phyloP scores from a whole-genome alignment of 2,888 invertebrate genomes.

The Coleophora flavipennella region DNA sequence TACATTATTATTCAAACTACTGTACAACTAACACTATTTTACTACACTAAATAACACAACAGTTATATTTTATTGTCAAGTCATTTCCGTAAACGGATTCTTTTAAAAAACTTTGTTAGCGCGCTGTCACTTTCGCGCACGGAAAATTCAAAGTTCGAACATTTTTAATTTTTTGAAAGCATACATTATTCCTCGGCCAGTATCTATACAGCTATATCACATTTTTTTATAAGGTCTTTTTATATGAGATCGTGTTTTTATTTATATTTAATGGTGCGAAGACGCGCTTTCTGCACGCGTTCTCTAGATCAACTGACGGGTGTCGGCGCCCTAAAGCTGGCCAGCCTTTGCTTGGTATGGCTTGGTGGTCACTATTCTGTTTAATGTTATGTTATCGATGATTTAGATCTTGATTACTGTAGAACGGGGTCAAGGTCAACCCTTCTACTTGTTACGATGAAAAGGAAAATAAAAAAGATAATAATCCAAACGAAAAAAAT shows the following conservation, averaged over 20 bases:
- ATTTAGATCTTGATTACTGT: slow-evolving; percentile 60
- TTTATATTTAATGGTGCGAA: not conserved
- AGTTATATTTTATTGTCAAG: slow-evolving; percentile 21
- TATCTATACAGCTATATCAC: slow-evolving; percentile 25
- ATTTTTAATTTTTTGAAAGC: slow-evolving; percentile 3
- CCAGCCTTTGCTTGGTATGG: slow-evolving; percentile 14
- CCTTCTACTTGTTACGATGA: slow-evolving; percentile 20
- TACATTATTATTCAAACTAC: slow-evolving; percentile 7
- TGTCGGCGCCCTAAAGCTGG: slow-evolving; percentile 15
- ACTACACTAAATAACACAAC: slow-evolving; percentile 10
- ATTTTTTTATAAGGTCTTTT: slow-evolving; percentile 20
- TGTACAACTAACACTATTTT: slow-evolving; percentile 10
- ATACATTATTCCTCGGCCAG: slow-evolving; percentile 21
- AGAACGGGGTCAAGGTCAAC: slow-evolving; percentile 59
- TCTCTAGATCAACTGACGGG: slow-evolving; percentile 52
- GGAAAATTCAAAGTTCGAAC: slow-evolving; percentile 16
- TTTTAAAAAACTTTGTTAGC: slow-evolving; percentile 15
- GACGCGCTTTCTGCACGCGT: slow-evolving; percentile 38
- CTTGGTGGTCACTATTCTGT: slow-evolving; percentile 56
- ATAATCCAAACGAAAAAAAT: too few species aligned
- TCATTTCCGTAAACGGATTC: slow-evolving; percentile 18
- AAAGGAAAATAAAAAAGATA: too few species aligned
- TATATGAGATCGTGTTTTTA: not conserved
- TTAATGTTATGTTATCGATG: slow-evolving; percentile 44
- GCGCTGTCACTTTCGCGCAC: slow-evolving; percentile 28